Percentiles rank a stretch among this genome's conserved stretches.
Conservation (phyloP, 2,888 invertebrate species). For the Pristionchus maxplancki region DNA sequence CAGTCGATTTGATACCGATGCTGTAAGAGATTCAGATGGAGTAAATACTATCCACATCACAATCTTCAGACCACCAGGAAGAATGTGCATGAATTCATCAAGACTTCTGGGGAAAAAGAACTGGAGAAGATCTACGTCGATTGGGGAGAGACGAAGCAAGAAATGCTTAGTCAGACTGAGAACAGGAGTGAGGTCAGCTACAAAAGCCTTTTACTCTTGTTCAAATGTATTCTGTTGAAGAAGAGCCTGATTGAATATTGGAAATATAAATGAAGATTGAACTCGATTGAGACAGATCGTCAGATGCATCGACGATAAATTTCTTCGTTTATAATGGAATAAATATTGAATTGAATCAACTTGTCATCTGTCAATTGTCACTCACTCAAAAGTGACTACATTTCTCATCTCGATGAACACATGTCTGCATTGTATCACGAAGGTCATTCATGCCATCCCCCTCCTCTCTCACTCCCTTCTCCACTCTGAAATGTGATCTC, state of each 20-base stretch:
- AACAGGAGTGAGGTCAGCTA: not conserved
- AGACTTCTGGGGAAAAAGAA: not conserved
- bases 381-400: not conserved
- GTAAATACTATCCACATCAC: not conserved
- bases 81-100: not conserved
- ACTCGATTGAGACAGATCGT: not conserved
- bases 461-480: not conserved
- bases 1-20: not conserved
- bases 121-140: not conserved
- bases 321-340: not conserved
- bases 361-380: not conserved
- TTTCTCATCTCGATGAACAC: not conserved
- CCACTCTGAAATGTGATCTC: slow-evolving; percentile 22
- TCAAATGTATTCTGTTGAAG: not conserved
- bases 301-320: not conserved
- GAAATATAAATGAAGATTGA: not conserved
- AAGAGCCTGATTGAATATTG: not conserved
- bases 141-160: not conserved
- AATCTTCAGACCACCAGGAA: not conserved
- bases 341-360: not conserved
- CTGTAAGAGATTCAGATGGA: not conserved
- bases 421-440: slow-evolving; percentile 11
- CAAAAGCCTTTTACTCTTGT: not conserved
- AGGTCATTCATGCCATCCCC: slow-evolving; percentile 9
- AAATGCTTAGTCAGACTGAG: not conserved